Evolutionary conservation across 2,888 invertebrate genomes (phyloP), one percentile per base, ranked within the genome.

Genomic region (Lepeophtheirus nordmannii): DNA sequence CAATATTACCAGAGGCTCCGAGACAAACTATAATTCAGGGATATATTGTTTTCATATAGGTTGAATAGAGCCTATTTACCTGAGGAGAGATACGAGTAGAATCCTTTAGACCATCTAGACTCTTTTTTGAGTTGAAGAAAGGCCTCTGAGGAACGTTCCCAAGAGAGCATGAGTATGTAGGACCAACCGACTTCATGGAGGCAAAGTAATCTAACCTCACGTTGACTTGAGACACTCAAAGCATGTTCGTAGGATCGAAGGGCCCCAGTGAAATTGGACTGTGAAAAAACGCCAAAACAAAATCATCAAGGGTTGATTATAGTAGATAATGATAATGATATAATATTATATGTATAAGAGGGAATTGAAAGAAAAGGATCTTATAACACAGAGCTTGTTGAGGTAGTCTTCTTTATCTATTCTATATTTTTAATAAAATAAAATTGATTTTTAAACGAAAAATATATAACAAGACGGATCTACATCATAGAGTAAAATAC

Each of bases 131-230:
- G 74, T 70, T 80, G 78, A 11, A 75, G 72, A 70, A 83, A 81
- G 41, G 79, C 78, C 58, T 72, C 73, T 70, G 78, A 76, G 2
- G 82, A 80, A 68, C 79, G 76, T 20, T 74, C 73, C 75, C 81
- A 84, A 70, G 82, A 79, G 68, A 84, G 74, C 68, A 80, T 78
- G 69, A 84, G 81, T 56, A 84, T 72, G 71, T 82, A 78, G 71
- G 83, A 83, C 84, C 84, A 84, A 62, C 82, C 83, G 62, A 83
- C 80, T 74, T 84, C 83, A 73, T 81, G 80, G 40, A 80, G 73
- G 70, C 82, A 81, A 59, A 84, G 76, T 17, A 83, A 74, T 73
- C 81, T 82, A 10, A 84, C 76, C 74, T 84, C 84, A 46, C 82
- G 75, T 71, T 83, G 83, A n/a, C 78, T 78, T 7, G 81, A 79